phyloP scores from a whole-genome alignment of 2,888 invertebrate genomes.

The Drosophila formosana region DNA sequence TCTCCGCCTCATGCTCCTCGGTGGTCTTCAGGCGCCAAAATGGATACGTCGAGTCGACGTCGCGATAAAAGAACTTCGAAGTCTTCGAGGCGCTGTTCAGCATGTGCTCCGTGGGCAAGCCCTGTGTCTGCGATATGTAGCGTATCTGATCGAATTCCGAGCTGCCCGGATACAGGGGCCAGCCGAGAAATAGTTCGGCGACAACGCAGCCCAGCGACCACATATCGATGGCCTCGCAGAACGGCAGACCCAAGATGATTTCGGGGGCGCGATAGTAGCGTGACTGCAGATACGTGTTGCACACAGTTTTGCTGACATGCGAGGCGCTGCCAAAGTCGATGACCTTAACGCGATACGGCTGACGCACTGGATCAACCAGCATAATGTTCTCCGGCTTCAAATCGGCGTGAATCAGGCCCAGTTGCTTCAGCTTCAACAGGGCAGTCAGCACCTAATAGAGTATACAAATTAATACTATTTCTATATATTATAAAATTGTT shows the following conservation, averaged over 20 bases:
- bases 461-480: not conserved
- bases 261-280: conserved; percentile 99
- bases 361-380: conserved; percentile 98
- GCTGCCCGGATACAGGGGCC: conserved; percentile 99
- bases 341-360: conserved; percentile 99
- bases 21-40: conserved; percentile 96
- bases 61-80: conserved; percentile 98
- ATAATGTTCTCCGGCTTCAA: conserved; percentile 99
- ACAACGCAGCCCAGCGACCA: conserved; percentile 99
- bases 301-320: conserved; percentile 99
- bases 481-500: too few relatives aligned
- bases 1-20: conserved; percentile 99
- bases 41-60: conserved; percentile 95
- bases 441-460: conserved; percentile 87
- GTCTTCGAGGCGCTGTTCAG: conserved; percentile 98
- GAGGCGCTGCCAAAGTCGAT: conserved; percentile 99
- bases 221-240: conserved; percentile 99
- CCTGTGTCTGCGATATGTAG: conserved; percentile 98
- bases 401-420: conserved; percentile 99
- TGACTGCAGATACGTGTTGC: conserved; percentile 99
- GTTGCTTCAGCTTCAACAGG: conserved; percentile 91
- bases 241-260: conserved; percentile 98
- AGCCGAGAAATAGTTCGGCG: conserved; percentile 99
- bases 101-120: conserved; percentile 99
- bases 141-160: conserved; percentile 99